Evolutionary conservation across 2,113 vertebrate species (phyloP).

Genomic region (Centropus bengalensis): DNA sequence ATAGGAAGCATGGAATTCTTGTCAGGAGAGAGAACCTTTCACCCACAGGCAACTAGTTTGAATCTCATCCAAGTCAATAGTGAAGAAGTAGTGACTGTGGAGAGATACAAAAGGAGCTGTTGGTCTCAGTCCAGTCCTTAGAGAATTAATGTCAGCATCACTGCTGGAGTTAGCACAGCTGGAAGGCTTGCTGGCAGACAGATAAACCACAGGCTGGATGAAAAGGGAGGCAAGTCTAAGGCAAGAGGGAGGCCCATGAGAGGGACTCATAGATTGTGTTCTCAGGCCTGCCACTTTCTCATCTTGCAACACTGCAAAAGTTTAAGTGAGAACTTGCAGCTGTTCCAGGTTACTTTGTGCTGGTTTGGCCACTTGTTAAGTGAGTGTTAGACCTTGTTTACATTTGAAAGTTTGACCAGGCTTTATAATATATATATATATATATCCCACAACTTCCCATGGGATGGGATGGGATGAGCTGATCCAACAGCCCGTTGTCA

Average conservation of each 20-base stretch:
- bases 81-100: background rate
- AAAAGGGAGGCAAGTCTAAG: background rate
- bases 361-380: background rate
- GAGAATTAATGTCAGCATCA: background rate
- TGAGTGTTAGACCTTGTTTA: background rate
- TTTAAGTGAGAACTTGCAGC: background rate
- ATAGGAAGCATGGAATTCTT: background rate
- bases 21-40: conserved; percentile 20
- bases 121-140: conserved; percentile 27
- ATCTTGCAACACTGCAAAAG: background rate
- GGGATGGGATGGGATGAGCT: background rate
- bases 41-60: conserved; percentile 40
- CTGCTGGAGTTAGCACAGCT: background rate
- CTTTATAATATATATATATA: too few species aligned
- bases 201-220: conserved; percentile 5
- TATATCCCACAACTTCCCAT: background rate
- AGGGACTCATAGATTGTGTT: background rate
- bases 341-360: background rate
- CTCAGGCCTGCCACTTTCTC: conserved; percentile 16
- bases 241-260: background rate
- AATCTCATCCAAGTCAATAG: background rate
- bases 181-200: background rate
- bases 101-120: conserved; percentile 12
- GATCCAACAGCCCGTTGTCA: background rate
- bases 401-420: background rate